Percentiles rank a stretch among this genome's conserved stretches.
Evolutionary conservation across 2,797 vertebrate genomes (phyloP).

Genomic region (Epinephelus awoara): DNA sequence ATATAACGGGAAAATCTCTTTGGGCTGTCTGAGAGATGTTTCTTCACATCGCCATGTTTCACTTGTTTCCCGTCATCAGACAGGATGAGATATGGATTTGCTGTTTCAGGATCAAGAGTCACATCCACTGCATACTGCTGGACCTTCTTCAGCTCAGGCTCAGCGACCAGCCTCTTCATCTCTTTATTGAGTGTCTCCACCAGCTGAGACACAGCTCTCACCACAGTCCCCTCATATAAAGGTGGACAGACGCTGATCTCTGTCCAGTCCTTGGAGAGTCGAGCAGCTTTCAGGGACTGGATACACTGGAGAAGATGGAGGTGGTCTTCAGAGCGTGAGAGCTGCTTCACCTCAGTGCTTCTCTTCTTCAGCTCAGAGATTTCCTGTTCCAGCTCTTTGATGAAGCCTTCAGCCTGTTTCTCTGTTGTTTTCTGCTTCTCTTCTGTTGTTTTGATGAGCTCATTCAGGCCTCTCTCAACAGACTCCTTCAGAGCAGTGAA

Average conservation of each 20-base stretch:
- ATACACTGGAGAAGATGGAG: conserved; percentile 11
- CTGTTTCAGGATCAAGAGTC: too few species aligned
- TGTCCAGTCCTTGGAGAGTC: background rate
- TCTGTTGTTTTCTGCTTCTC: background rate
- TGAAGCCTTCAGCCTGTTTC: background rate
- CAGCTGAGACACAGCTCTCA: too few species aligned
- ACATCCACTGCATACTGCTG: too few species aligned
- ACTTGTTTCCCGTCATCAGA: too few species aligned
- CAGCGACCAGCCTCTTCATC: too few species aligned
- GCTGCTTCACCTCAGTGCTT: conserved; percentile 2
- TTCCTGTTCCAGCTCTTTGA: conserved; percentile 6
- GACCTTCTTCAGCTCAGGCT: too few species aligned
- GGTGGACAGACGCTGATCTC: background rate
- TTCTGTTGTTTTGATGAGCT: background rate
- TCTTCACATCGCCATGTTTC: too few species aligned
- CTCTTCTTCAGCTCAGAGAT: background rate
- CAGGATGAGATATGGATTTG: too few species aligned
- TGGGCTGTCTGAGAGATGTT: too few species aligned
- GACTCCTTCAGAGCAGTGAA: conserved; percentile 2
- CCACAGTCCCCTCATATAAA: too few species aligned
- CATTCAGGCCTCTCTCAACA: background rate
- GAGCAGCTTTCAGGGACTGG: background rate
- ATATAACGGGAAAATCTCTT: too few species aligned
- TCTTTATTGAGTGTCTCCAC: too few species aligned
- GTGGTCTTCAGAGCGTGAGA: background rate